Evolutionary conservation across 2,113 vertebrate species (phyloP).

Genomic region (Saccopteryx leptura): DNA sequence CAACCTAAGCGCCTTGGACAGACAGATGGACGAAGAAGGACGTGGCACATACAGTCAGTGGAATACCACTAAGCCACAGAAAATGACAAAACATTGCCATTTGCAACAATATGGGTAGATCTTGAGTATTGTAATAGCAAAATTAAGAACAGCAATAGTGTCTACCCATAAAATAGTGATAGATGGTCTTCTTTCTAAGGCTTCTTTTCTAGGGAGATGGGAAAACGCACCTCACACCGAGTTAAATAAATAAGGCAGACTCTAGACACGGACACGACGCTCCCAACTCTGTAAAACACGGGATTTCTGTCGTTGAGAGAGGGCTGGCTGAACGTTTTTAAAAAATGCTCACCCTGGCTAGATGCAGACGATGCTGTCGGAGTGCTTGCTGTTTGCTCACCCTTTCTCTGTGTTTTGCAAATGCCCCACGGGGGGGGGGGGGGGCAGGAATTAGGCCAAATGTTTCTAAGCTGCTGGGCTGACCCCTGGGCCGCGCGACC

Average conservation of each 20-base stretch:
- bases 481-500: no score
- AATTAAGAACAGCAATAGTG: not conserved
- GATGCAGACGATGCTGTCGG: accelerated
- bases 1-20: not conserved
- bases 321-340: not conserved
- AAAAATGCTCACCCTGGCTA: not conserved
- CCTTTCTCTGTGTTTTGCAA: not conserved
- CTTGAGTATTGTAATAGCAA: not conserved
- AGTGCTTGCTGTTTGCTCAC: not conserved
- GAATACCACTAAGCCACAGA: not conserved
- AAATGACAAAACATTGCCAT: not conserved
- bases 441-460: not conserved
- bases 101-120: not conserved
- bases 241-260: not conserved
- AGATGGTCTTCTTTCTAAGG: not conserved
- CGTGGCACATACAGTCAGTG: accelerated
- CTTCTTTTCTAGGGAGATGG: not conserved
- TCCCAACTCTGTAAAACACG: not conserved
- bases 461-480: not conserved
- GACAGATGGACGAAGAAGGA: not conserved
- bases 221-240: not conserved
- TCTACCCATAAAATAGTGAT: not conserved
- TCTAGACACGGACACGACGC: not conserved
- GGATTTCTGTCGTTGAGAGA: not conserved
- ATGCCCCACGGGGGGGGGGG: not conserved